Conservation (phyloP, 2,113 vertebrate species). For the Pedetes capensis region DNA sequence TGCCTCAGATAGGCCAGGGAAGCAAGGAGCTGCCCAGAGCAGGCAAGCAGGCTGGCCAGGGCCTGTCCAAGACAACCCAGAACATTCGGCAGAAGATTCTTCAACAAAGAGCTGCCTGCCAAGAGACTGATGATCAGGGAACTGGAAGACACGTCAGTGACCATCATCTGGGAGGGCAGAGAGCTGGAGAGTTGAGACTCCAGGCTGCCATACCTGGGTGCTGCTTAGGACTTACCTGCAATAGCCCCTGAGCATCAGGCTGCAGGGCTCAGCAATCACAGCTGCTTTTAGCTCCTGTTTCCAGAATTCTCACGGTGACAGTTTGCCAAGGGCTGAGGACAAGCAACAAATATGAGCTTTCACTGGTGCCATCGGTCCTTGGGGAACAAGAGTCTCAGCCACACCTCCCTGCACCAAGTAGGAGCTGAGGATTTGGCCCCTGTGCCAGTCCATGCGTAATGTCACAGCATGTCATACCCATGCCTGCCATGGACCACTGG, state of each 20-base stretch:
- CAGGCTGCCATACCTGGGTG: no score
- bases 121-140: neutral
- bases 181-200: neutral
- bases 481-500: no score
- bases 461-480: neutral
- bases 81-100: neutral
- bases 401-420: rapidly evolving
- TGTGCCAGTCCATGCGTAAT: neutral
- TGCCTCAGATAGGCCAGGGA: neutral
- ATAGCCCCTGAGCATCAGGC: neutral
- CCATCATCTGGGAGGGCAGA: neutral
- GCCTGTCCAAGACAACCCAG: neutral
- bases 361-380: neutral
- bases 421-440: neutral
- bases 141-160: neutral
- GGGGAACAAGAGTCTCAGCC: neutral
- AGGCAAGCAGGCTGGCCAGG: neutral
- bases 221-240: neutral
- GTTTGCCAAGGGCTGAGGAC: neutral
- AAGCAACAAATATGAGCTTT: neutral
- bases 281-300: neutral
- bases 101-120: neutral
- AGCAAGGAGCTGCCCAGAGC: neutral
- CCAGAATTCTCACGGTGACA: neutral
- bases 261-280: neutral